Conservation (phyloP, 2,113 vertebrate species). For the Pavo muticus region DNA sequence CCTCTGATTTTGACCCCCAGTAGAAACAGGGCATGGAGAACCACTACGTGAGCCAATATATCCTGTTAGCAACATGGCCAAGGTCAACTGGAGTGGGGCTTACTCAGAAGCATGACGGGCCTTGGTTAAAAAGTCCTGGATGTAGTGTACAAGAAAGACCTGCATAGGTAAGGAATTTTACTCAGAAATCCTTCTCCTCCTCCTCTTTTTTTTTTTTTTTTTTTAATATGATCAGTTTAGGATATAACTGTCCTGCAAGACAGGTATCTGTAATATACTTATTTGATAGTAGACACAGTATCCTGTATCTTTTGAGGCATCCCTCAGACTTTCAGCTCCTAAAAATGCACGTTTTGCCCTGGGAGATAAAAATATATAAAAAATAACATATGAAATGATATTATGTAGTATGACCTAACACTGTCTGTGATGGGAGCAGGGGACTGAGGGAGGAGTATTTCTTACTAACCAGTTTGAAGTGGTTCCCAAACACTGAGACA, state of each 20-base stretch:
- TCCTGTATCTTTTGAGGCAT: background rate
- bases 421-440: fast-evolving
- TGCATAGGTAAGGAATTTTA: background rate
- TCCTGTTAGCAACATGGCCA: background rate
- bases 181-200: background rate
- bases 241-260: background rate
- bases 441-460: background rate
- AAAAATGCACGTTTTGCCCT: background rate
- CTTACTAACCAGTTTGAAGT: background rate
- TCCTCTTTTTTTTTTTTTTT: background rate
- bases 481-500: background rate
- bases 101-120: background rate
- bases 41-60: fast-evolving
- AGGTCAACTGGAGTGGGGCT: background rate
- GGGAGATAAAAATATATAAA: background rate
- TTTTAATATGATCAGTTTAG: background rate
- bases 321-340: background rate
- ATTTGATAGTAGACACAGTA: background rate
- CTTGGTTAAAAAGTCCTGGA: background rate
- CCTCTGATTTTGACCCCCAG: background rate
- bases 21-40: background rate
- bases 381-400: background rate
- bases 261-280: background rate
- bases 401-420: background rate
- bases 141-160: fast-evolving